phyloP scores from a whole-genome alignment of 2,888 invertebrate genomes.

The Cephus nigrinus region DNA sequence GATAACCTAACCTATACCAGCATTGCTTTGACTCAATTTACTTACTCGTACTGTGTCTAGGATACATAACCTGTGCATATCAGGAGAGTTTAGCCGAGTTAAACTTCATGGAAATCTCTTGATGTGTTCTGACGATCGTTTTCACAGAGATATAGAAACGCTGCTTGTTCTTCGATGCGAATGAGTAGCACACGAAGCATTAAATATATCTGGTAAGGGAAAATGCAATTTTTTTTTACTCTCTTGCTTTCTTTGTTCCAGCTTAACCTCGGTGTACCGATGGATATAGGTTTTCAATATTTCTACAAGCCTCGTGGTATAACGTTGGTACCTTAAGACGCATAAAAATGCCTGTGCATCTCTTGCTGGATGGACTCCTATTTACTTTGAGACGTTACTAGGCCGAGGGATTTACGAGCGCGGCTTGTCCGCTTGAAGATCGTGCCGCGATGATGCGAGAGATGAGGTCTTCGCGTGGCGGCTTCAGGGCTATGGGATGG shows the following conservation, averaged over 20 bases:
- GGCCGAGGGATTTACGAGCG: constrained; percentile 16
- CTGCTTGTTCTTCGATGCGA: background rate
- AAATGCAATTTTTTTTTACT: background rate
- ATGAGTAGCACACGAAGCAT: background rate
- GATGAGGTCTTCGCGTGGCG: constrained; percentile 51
- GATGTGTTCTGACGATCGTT: background rate
- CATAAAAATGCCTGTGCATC: background rate
- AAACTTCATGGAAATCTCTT: background rate
- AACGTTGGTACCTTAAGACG: background rate
- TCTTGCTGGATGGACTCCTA: background rate
- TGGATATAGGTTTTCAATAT: background rate
- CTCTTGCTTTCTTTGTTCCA: background rate
- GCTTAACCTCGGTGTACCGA: background rate
- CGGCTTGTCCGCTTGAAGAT: constrained; percentile 36
- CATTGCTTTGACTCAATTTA: background rate
- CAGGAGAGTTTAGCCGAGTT: background rate
- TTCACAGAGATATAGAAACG: background rate
- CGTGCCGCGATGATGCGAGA: constrained; percentile 55
- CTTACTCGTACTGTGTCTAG: background rate
- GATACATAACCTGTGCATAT: background rate
- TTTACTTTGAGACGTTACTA: constrained; percentile 24
- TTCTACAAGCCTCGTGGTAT: background rate
- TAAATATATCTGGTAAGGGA: background rate
- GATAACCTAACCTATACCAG: background rate
- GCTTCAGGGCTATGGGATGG: constrained; percentile 11